Base-by-base conservation (phyloP, 2,113 vertebrate species). In the Anolis carolinensis region DNA sequence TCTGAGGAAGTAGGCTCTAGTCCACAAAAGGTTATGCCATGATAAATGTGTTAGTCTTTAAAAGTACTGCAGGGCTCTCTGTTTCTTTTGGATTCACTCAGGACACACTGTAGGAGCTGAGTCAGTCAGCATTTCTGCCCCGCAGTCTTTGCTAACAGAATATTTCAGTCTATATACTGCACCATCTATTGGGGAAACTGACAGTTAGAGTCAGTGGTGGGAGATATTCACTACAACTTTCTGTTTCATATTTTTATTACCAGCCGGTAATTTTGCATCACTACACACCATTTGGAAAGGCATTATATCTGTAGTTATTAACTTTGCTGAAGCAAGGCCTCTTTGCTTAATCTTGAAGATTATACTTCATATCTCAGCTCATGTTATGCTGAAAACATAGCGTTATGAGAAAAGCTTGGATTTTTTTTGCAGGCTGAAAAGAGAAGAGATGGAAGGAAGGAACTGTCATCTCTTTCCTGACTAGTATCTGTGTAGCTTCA, bases 401-500 rank as follows among this genome's bases (percentile, higher is more conserved):
- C 72, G 87, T 89, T 85, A 80, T 55, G 8, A 86, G 79, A 92
- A 9, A n/a, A 71, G 0, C 10, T 70, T 5, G 36, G 83, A 48
- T 70, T 59, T 59, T 59, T 59, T 85, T 71, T 52, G 86, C 82
- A 0, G 78, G 74, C 0, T 36, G 48, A 91, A 20, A 52, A 87
- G 83, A 4, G 2, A 50, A 86, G 18, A 89, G 59, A 89, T 80
- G 74, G 80, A 76, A 30, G 83, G 83, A 27, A 48, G 50, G 63
- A 23, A 76, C 5, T 1, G 23, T 90, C 91, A 79, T 27, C 72
- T 86, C 81, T 30, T 70, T 79, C 4, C 23, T 77, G 86, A 79
- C 68, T 92, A 80, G 73, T 83, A 92, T 85, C 86, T 50, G 81
- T 91, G 52, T 77, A 88, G 71, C 92, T 87, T 62, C 82, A 80